A percentile compares a stretch with the other conserved stretches of the same genome.
Conservation (phyloP, 2,888 invertebrate genomes). For the Lysandra coridon region DNA sequence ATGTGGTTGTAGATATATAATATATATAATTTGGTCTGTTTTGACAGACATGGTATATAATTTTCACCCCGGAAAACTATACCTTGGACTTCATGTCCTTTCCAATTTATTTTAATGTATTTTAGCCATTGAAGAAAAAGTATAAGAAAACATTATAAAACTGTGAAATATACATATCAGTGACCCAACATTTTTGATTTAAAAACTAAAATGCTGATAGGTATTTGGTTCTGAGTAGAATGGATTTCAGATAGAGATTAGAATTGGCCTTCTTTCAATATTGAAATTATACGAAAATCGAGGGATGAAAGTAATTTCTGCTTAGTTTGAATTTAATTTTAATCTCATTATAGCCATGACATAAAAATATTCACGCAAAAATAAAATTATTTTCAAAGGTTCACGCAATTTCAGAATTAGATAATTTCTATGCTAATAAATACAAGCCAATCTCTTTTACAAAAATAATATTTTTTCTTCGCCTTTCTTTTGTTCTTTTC, state of each 20-base stretch:
- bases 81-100: no score
- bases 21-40: no score
- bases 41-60: no score
- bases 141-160: no score
- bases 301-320: background rate
- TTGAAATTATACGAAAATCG: slow-evolving; percentile 1
- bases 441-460: background rate
- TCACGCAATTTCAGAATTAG: background rate
- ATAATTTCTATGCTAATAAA: background rate
- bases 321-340: slow-evolving; percentile 1
- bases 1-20: no score
- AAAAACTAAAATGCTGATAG: background rate
- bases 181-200: background rate
- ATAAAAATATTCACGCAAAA: background rate
- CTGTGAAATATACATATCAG: no score
- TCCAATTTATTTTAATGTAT: no score
- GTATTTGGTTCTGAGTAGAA: background rate
- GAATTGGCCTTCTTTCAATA: background rate
- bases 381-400: background rate
- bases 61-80: no score
- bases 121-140: no score
- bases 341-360: background rate
- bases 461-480: background rate
- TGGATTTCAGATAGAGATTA: background rate
- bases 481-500: background rate